Evolutionary conservation across 2,888 invertebrate species (phyloP).

Genomic region (Drosophila recens): DNA sequence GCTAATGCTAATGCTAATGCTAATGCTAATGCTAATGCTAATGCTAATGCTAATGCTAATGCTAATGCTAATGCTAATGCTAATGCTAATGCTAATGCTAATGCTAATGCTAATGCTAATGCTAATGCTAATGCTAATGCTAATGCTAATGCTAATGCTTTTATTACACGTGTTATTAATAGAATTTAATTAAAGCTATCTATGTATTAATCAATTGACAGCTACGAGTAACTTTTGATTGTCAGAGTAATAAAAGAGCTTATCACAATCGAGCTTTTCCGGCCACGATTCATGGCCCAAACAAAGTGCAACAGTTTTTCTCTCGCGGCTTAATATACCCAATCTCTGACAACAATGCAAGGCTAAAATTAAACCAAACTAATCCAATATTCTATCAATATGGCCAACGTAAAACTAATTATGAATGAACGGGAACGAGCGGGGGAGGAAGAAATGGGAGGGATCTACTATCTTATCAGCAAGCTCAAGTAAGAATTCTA

Average conservation of each 20-base stretch:
- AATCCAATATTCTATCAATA: slow-evolving; percentile 4
- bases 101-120: too few relatives aligned
- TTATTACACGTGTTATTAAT: not conserved
- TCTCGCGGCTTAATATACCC: slow-evolving; percentile 30
- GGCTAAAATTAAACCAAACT: slow-evolving; percentile 21
- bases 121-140: too few relatives aligned
- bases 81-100: too few relatives aligned
- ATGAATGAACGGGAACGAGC: slow-evolving; percentile 11
- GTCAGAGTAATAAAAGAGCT: slow-evolving; percentile 22
- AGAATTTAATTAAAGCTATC: slow-evolving; percentile 45
- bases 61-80: too few relatives aligned
- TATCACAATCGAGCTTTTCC: slow-evolving; percentile 33
- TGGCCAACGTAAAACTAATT: slow-evolving; percentile 28
- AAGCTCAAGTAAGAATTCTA: slow-evolving; percentile 1
- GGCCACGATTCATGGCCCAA: slow-evolving; percentile 19
- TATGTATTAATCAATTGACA: slow-evolving; percentile 36
- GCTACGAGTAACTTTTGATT: not conserved
- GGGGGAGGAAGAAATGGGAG: not conserved
- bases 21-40: too few relatives aligned
- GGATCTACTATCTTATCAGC: slow-evolving; percentile 45
- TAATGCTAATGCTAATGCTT: too few relatives aligned
- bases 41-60: too few relatives aligned
- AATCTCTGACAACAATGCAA: slow-evolving; percentile 37
- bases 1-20: too few relatives aligned
- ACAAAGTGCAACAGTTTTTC: slow-evolving; percentile 2